Evolutionary conservation across 2,888 invertebrate species (phyloP), one percentile per base, ranked within the genome.

Genomic region (Cephonodes hylas): DNA sequence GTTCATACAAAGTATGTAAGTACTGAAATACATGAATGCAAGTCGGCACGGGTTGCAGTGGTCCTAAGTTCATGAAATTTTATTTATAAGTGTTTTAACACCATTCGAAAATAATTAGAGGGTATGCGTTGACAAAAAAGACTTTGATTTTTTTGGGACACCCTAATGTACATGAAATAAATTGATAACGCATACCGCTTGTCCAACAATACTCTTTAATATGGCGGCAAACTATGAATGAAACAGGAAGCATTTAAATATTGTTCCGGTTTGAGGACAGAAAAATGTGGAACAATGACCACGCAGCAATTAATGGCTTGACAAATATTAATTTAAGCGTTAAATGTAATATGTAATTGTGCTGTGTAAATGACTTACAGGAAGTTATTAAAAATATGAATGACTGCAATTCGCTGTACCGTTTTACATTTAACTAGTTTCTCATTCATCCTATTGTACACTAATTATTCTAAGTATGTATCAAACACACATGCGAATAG

Each of bases 241-340:
- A 15, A 53, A 20, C 53, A 31, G 53, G 53, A 53, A 53, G 31
- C 31, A 53, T 25, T 48, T 27, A 45, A 45, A 45, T 45, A 45
- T 45, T 31, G 27, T 31, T 53, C 53, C 31, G 31, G 31, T 27
- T 18, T 53, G 27, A 53, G 18, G 4, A 53, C 18, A 53, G 10
- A 31, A 31, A n/a, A 18, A 53, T 8, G 18, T 48, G n/a, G 27
- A 31, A 18, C 53, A 31, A 8, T 3, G n/a, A 20, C 7, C 20
- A 6, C 8, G 15, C 15, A 18, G n/a, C 27, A 53, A 27, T 53
- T 53, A 31, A 53, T 18, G 18, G 27, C 8, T 27, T 25, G 48
- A 27, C 48, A 7, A 53, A 53, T 27, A 18, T 53, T 10, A 53
- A 53, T 27, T 46, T 25, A 22, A 18, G 15, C 15, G 27, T 31